Base-by-base conservation (phyloP, 2,797 vertebrate genomes). In the Halcyon smyrnensis region DNA sequence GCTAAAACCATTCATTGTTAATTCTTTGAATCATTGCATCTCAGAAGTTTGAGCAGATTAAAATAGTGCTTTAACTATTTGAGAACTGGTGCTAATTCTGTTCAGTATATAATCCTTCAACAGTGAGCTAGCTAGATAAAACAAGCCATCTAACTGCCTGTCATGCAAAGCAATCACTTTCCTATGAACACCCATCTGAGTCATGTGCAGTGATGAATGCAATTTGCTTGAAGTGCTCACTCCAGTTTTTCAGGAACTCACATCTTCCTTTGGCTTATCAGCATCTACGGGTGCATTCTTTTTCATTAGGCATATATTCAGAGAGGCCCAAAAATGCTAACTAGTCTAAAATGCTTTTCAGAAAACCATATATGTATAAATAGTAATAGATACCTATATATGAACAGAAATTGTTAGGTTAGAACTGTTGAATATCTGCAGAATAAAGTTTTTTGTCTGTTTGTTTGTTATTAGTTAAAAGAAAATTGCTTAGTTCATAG, bases 171-270 rank as follows among this genome's bases (percentile, higher is more conserved):
- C 27, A 93, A 6, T 3, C 34, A 15, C 80, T 88, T 76, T 54
- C 36, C 19, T 87, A 18, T 24, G 39, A 88, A 63, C 45, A 76
- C 11, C 32, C 73, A 4, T 39, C 48, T 93, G 57, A 91, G 24
- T 71, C 84, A 91, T 12, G 9, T 73, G 27, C 41, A 87, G 8
- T 0, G 13, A 64, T 9, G 13, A 8, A 36, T 4, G 2, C 2
- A 8, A 50, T 57, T 80, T 89, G 27, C 45, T 46, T 36, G 13
- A 87, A 46, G 41, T 18, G 8, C 8, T 91, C 54, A 30, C 85
- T 89, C 82, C 57, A 85, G 71, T 93, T 95, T 91, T 94, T 91
- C 92, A 87, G 68, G 82, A 93, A 85, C 85, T 83, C 74, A 75
- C 5, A 43, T 57, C 71, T 94, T 83, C 56, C 17, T 87, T 83